phyloP scores from a whole-genome alignment of 2,797 vertebrate genomes.

The Anguilla megastoma region DNA sequence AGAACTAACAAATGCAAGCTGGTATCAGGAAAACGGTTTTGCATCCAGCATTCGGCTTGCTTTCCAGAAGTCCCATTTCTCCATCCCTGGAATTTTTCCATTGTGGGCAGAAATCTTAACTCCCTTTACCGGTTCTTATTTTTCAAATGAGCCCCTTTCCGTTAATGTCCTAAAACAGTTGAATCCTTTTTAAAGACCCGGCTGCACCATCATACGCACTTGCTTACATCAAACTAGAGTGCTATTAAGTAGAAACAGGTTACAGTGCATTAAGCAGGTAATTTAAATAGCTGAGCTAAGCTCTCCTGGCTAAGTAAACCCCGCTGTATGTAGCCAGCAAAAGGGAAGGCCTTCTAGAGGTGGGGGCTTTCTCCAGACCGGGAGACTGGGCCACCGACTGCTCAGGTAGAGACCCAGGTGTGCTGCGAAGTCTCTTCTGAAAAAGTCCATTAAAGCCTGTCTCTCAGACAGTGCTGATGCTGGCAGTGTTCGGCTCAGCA shows the following conservation, averaged over 20 bases:
- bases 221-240: neutral
- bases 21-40: neutral
- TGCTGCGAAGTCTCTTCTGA: slow-evolving; percentile 36
- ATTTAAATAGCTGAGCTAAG: neutral
- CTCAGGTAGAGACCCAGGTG: slow-evolving; percentile 59
- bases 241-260: neutral
- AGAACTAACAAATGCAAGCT: neutral
- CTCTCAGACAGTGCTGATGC: slow-evolving; percentile 53
- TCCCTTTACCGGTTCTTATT: neutral
- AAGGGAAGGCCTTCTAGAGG: neutral
- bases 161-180: neutral
- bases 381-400: slow-evolving; percentile 19
- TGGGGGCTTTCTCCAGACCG: neutral
- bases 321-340: neutral
- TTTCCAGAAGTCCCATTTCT: neutral
- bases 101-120: neutral
- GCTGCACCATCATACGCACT: neutral
- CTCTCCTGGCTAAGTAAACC: neutral
- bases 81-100: neutral
- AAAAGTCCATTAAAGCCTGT: slow-evolving; percentile 60
- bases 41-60: neutral
- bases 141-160: neutral
- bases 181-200: neutral
- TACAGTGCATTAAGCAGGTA: neutral
- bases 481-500: slow-evolving; percentile 46